Evolutionary conservation across 1,140 invertebrate species (phyloP).

Genomic region (Steinernema feltiae): DNA sequence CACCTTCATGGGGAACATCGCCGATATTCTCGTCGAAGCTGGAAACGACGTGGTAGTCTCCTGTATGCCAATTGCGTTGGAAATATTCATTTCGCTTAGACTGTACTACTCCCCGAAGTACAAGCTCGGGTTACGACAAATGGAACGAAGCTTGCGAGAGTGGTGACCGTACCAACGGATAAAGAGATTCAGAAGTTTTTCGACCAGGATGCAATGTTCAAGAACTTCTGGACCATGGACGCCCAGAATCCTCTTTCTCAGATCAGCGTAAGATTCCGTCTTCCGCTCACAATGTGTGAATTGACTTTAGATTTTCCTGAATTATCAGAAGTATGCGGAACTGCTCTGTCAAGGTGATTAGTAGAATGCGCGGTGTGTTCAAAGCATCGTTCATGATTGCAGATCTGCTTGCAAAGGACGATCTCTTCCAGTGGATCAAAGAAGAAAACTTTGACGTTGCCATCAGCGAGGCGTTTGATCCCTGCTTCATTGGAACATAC

Average conservation of each 20-base stretch:
- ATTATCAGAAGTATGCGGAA: background rate
- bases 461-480: conserved; percentile 15
- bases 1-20: background rate
- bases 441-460: conserved; percentile 19
- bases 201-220: background rate
- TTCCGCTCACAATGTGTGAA: background rate
- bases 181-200: conserved; percentile 9
- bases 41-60: conserved; percentile 17
- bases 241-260: conserved; percentile 9
- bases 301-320: background rate
- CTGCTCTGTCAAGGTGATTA: conserved; percentile 9
- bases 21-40: conserved; percentile 7
- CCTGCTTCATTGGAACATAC: background rate
- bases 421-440: conserved; percentile 11
- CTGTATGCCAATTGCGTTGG: background rate
- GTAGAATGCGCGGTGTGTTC: background rate
- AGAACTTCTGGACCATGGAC: conserved; percentile 6
- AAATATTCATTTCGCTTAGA: conserved; percentile 13
- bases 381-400: background rate
- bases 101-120: conserved; percentile 17
- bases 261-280: background rate
- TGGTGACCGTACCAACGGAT: background rate
- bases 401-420: conserved; percentile 9
- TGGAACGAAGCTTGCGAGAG: conserved; percentile 6
- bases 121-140: background rate